Evolutionary conservation across 2,113 vertebrate genomes (phyloP).

Genomic region (Empidonax alnorum): DNA sequence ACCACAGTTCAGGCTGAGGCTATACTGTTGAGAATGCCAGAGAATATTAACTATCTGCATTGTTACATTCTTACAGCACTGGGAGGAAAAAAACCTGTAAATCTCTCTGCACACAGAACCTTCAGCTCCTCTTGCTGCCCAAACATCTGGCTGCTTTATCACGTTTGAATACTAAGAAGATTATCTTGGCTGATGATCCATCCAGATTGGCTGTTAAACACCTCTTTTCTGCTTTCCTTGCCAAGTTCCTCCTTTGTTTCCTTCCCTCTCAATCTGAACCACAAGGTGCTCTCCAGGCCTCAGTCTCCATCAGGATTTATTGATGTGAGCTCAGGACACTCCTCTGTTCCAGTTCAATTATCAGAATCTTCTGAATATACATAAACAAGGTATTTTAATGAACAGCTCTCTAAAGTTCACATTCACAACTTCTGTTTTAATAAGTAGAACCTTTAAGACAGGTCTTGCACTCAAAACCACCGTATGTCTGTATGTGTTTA

Average conservation of each 20-base stretch:
- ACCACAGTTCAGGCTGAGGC: background rate
- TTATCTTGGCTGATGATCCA: conserved; percentile 1
- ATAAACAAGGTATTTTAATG: background rate
- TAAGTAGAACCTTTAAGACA: background rate
- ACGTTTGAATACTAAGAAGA: conserved; percentile 15
- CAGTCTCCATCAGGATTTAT: background rate
- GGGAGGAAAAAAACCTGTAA: background rate
- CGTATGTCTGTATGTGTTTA: background rate
- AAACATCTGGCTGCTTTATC: conserved; percentile 24
- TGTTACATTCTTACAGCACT: background rate
- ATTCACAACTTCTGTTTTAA: background rate
- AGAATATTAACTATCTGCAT: background rate
- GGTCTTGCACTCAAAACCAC: background rate
- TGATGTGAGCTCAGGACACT: background rate
- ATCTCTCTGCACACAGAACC: background rate
- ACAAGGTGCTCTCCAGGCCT: background rate
- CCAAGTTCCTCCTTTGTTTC: background rate
- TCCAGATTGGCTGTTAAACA: background rate
- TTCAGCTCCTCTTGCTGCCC: background rate
- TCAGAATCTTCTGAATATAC: background rate
- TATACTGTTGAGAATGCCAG: background rate
- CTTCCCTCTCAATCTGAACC: background rate
- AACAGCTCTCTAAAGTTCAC: background rate
- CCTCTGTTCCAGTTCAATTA: background rate
- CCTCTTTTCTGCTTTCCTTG: background rate